Evolutionary conservation across 35 echinoderm and acorn worm species (phyloP).

Genomic region (Heliocidaris erythrogramma): DNA sequence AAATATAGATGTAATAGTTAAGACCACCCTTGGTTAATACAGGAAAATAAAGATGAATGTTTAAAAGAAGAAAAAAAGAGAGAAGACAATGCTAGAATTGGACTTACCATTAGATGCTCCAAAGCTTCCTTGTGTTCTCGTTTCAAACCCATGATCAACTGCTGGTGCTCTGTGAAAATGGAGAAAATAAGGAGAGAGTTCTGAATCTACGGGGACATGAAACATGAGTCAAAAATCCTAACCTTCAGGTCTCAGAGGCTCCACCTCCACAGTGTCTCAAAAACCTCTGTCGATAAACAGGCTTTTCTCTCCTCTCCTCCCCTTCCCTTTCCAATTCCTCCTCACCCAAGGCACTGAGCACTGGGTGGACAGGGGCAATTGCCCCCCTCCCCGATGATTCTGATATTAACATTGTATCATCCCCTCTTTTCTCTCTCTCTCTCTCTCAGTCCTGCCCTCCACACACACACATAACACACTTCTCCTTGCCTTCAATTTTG

Average conservation of each 20-base stretch:
- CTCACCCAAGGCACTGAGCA: neutral
- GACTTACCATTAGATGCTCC: slow-evolving; percentile 68
- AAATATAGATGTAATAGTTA: neutral
- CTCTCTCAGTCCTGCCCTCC: neutral
- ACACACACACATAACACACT: neutral
- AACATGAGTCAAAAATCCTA: neutral
- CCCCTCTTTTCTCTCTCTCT: neutral
- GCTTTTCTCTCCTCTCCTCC: neutral
- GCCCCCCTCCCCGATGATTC: neutral
- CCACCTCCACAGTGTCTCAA: slow-evolving; percentile 5
- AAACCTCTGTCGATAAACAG: neutral
- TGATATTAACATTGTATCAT: neutral
- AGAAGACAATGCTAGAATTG: neutral
- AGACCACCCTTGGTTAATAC: neutral
- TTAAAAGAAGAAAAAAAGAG: neutral
- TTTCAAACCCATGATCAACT: slow-evolving; percentile 83
- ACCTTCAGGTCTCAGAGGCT: neutral
- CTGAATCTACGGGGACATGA: neutral
- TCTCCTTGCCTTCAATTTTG: neutral
- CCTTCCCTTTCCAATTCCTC: neutral
- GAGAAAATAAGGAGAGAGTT: slow-evolving; percentile 21
- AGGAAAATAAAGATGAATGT: neutral
- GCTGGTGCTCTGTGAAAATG: slow-evolving; percentile 80
- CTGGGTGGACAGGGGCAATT: too few species aligned
- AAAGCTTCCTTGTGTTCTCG: slow-evolving; percentile 63